These are phyloP conservation scores for Drosophila elegans DNA, from an alignment of 1,140 invertebrate species.

Conservation along the genomic window DNA sequence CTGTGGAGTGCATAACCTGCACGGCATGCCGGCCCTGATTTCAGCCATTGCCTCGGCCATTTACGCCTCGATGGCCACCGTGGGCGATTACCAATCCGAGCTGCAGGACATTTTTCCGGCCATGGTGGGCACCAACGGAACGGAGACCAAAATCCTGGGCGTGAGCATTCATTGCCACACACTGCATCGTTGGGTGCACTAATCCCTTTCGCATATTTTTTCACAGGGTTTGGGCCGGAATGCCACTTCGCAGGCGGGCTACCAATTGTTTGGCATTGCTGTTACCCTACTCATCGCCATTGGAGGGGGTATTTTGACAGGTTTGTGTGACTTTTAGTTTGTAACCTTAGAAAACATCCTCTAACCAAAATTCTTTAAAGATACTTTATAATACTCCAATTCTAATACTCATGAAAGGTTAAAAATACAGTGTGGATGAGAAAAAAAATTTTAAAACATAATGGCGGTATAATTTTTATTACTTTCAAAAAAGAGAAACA, in stretches of 20 bases:
- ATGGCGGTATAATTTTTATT: no score
- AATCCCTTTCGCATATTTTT: slow-evolving; percentile 12
- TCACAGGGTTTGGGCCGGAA: slow-evolving; percentile 87
- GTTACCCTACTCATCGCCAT: slow-evolving; percentile 90
- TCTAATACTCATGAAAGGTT: no score
- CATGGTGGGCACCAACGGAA: slow-evolving; percentile 79
- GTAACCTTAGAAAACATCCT: neutral
- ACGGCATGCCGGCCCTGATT: slow-evolving; percentile 96
- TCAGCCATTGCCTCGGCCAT: slow-evolving; percentile 92
- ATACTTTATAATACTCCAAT: no score
- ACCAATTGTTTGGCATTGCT: slow-evolving; percentile 90
- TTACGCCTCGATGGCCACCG: slow-evolving; percentile 90
- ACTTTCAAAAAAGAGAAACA: no score
- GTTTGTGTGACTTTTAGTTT: slow-evolving; percentile 85
- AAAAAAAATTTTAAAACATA: no score
- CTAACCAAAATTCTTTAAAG: no score
- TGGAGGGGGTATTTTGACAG: slow-evolving; percentile 91
- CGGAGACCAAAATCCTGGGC: slow-evolving; percentile 73
- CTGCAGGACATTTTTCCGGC: slow-evolving; percentile 87
- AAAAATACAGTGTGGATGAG: no score
- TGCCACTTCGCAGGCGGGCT: slow-evolving; percentile 90
- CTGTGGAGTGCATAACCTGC: slow-evolving; percentile 97
- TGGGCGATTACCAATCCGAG: slow-evolving; percentile 86
- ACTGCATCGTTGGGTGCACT: neutral
- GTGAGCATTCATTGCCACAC: slow-evolving; percentile 51